Percentiles rank a stretch among this genome's conserved stretches.
Evolutionary conservation across 2,113 vertebrate genomes (phyloP).

Genomic region (Cygnus buccinator): DNA sequence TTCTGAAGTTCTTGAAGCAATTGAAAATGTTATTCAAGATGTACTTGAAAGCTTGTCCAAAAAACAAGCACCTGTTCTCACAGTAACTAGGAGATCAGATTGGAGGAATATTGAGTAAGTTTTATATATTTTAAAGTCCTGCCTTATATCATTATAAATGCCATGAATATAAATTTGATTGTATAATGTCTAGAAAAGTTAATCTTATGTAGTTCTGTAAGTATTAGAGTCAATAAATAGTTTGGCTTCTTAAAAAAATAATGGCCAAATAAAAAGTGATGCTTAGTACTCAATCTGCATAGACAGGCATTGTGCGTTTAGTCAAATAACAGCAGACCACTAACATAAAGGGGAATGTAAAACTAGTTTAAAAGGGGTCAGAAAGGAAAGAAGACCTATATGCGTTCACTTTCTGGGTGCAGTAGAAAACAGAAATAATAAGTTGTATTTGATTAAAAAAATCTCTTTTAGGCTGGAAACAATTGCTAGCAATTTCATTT

Average conservation of each 20-base stretch:
- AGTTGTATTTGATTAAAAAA: background rate
- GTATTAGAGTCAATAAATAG: background rate
- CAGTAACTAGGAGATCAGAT: constrained; percentile 79
- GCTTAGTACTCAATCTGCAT: background rate
- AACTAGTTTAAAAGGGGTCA: background rate
- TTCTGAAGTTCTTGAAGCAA: constrained; percentile 82
- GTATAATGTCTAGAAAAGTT: background rate
- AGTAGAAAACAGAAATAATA: constrained; percentile 17
- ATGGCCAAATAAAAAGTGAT: background rate
- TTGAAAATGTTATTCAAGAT: constrained; percentile 86
- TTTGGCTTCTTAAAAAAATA: background rate
- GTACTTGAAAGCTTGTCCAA: constrained; percentile 80
- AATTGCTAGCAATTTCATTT: background rate
- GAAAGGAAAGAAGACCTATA: constrained; percentile 1
- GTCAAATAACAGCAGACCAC: background rate
- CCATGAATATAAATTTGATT: background rate
- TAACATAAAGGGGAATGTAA: background rate
- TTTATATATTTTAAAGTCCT: background rate
- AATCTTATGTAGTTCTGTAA: background rate
- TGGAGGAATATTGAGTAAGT: constrained; percentile 89
- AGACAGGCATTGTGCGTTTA: background rate
- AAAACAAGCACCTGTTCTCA: constrained; percentile 83
- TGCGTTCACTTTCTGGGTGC: constrained; percentile 4
- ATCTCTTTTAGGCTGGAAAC: background rate
- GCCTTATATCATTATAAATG: background rate